Base-by-base conservation (phyloP, 1,140 invertebrate species). In the Ladona fulva region DNA sequence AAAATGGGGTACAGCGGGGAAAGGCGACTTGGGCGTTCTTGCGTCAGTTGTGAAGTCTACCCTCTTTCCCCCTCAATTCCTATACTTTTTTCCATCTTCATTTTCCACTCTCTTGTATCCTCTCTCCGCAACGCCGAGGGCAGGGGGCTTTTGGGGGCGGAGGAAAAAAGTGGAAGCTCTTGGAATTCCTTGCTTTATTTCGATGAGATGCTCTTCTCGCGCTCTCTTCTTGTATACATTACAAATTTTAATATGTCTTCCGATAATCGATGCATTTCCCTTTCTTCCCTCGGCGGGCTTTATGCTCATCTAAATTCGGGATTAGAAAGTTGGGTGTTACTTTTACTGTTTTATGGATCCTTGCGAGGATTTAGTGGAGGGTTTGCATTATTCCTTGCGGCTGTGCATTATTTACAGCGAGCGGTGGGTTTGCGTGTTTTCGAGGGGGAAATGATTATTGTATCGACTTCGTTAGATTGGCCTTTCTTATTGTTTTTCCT, bases 191-290 rank as follows among this genome's bases (percentile, higher is more conserved):
- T 76, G 8, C 75, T 76, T 66, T 66, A 66, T 66, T 19, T 66
- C 52, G 52, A 66, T 3, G 52, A 19, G 52, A 37, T 37, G 29
- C 29, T 37, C 29, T 37, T 37, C 29, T n/a, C 24, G 22, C 42
- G 25, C 25, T 29, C 25, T 76, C 42, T 29, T 29, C 25, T n/a
- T 16, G 25, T 25, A 74, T 12, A 14, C 24, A 29, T 76, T 29
- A 29, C 75, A 76, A 76, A 76, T 29, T 25, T n/a, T 76, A 76
- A 25, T 25, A 76, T 42, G 42, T 22, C 75, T n/a, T 76, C 75
- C 25, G 42, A 25, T 76, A 76, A 25, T 76, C 75, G 10, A 76
- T 75, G 75, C 24, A 29, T 76, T 12, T 29, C 75, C 19, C n/a
- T 42, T 29, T 76, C 52, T 66, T 66, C 52, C n/a, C 52, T 3